These are phyloP conservation scores for Buceros bicornis DNA, from an alignment of 2,797 vertebrate species.

Conservation along the genomic window DNA sequence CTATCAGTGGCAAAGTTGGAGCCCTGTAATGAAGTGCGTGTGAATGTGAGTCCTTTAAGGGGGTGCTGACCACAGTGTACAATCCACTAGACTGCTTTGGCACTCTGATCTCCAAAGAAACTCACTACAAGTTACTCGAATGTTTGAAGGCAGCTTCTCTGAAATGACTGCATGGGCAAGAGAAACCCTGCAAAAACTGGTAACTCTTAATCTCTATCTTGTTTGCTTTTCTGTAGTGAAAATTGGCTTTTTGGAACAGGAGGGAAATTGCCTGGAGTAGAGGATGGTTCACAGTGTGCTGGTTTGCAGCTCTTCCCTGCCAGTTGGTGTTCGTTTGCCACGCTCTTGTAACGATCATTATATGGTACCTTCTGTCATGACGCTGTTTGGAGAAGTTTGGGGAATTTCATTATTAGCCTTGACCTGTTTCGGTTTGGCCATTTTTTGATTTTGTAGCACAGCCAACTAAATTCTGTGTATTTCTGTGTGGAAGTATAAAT, in stretches of 20 bases:
- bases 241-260: background rate
- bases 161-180: background rate
- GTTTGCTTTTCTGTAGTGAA: rapidly evolving
- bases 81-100: background rate
- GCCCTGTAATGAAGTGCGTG: background rate
- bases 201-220: background rate
- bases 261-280: background rate
- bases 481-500: background rate
- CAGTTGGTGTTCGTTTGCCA: background rate
- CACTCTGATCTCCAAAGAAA: background rate
- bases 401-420: background rate
- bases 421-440: background rate
- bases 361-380: background rate
- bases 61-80: background rate
- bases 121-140: background rate
- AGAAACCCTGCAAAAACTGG: background rate
- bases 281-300: rapidly evolving
- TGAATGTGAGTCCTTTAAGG: background rate
- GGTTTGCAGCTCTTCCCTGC: background rate
- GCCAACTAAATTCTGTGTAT: background rate
- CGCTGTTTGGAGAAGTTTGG: background rate
- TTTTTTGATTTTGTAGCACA: background rate
- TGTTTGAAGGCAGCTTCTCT: background rate
- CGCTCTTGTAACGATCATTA: background rate
- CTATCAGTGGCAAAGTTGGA: background rate